Base-by-base conservation (phyloP, 2,888 invertebrate species). In the Clitarchus hookeri region DNA sequence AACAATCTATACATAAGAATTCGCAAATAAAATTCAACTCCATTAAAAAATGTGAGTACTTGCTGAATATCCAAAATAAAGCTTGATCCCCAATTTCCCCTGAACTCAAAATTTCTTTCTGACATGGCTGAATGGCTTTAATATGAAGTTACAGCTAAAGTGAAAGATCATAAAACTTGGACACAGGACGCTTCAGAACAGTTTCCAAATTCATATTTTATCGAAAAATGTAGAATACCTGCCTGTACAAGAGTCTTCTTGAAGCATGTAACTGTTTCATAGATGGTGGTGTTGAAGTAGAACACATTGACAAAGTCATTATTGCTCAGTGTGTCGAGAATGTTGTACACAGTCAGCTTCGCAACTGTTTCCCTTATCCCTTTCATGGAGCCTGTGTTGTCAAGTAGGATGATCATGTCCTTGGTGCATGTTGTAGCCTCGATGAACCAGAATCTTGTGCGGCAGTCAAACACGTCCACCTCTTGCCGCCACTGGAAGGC, bases 401-500 rank as follows among this genome's bases (percentile, higher is more conserved):
- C 99, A 88, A 99, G 93, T 86, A 99, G 93, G 87, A 99, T 98
- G 48, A 99, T 95, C 89, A 99, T 96, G 90, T 99, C 99, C 92
- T 99, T 99, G 13, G 99, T 98, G 90, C 98, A 98, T 0, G 99
- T 98, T 0, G 99, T 98, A 0, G 99, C 99, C 92, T 98, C 97
- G 88, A 99, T 98, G 91, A 98, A 99, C 98, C 98, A 99, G 80
- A 97, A 97, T 87, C 96, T 94, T 83, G 97, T 96, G 85, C 99
- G 94, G 90, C 98, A 98, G 91, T 99, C 99, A 91, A 97, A 99
- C 2, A 96, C 94, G 91, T 98, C 98, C 11, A 93, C 92, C 87
- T 91, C 90, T 88, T 93, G 92, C 48, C 92, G 92, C 97, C 96
- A 96, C 27, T 94, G 94, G 91, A 95, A 94, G 1, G 95, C 96